phyloP scores from a whole-genome alignment of 92 coral and sea anemone genomes.

The Epizoanthus illoricatus region DNA sequence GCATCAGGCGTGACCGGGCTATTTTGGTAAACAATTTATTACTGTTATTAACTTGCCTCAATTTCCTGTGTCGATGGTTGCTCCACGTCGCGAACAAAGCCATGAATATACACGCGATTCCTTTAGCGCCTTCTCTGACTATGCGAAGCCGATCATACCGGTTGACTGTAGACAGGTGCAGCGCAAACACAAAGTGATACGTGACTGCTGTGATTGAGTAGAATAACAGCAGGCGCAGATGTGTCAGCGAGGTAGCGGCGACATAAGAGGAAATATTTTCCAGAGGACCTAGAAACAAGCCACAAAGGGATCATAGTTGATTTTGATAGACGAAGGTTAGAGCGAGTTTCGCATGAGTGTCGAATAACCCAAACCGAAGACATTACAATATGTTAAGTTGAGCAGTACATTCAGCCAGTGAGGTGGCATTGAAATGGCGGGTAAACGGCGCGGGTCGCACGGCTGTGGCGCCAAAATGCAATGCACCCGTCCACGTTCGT shows the following conservation, averaged over 20 bases:
- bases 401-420: no score
- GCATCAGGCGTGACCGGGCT: no score
- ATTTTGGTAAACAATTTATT: not conserved
- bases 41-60: slow-evolving; percentile 38
- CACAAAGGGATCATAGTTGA: slow-evolving; percentile 9
- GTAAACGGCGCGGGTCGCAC: no score
- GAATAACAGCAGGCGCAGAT: slow-evolving; percentile 54
- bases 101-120: slow-evolving; percentile 53
- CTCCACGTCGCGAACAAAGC: slow-evolving; percentile 63
- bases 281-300: slow-evolving; percentile 22
- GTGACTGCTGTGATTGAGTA: slow-evolving; percentile 60
- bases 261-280: slow-evolving; percentile 52
- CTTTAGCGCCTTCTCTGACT: slow-evolving; percentile 54
- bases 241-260: slow-evolving; percentile 51
- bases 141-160: slow-evolving; percentile 28
- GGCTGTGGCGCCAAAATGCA: no score
- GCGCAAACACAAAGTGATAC: slow-evolving; percentile 56
- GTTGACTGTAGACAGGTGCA: slow-evolving; percentile 38
- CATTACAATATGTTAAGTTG: no score
- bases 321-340: no score
- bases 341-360: no score
- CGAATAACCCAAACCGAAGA: no score
- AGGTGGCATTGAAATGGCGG: no score
- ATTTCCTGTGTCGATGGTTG: slow-evolving; percentile 52
- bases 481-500: no score